Conservation (phyloP, 2,797 vertebrate genomes). For the Phalanger gymnotis region DNA sequence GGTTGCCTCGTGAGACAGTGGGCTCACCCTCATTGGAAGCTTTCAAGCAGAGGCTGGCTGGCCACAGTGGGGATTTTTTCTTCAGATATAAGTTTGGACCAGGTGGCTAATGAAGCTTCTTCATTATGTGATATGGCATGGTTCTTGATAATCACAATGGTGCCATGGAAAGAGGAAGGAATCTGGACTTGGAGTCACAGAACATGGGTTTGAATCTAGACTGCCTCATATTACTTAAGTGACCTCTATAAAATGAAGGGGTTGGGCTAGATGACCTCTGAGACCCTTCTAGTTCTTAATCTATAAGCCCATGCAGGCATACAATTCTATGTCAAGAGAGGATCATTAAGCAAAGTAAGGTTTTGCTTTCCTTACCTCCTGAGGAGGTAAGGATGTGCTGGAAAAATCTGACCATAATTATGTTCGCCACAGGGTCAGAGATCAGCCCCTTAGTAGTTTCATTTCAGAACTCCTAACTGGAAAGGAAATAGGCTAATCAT, state of each 20-base stretch:
- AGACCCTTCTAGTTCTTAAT: not conserved
- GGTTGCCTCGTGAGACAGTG: not conserved
- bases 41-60: not conserved
- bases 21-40: not conserved
- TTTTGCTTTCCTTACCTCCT: slow-evolving; percentile 4
- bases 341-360: slow-evolving; percentile 57
- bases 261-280: not conserved
- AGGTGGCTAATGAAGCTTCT: not conserved
- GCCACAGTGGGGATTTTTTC: not conserved
- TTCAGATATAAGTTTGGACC: not conserved
- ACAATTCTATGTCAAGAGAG: slow-evolving; percentile 51
- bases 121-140: not conserved
- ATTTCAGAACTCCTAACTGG: not conserved
- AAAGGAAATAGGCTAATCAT: not conserved
- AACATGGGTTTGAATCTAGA: not conserved
- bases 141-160: not conserved
- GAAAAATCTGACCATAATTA: not conserved
- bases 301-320: not conserved
- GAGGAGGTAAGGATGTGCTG: slow-evolving; percentile 17
- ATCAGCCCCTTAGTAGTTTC: not conserved
- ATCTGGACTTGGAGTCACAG: not conserved
- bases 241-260: not conserved
- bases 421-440: not conserved
- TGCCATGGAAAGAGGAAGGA: not conserved
- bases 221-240: not conserved